phyloP scores from a whole-genome alignment of 2,888 invertebrate species.

The Papilio protenor region DNA sequence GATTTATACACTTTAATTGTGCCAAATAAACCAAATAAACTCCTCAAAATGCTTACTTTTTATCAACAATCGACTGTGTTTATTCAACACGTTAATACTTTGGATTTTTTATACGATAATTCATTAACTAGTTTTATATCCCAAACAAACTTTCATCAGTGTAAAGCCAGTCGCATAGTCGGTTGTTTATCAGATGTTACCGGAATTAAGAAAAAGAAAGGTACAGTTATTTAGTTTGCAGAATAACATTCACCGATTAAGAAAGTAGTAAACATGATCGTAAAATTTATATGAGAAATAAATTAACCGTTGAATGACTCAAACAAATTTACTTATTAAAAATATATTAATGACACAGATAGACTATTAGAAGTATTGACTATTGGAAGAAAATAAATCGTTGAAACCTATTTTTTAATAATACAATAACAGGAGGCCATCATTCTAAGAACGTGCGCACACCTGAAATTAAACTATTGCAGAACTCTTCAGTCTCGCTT shows the following conservation, averaged over 20 bases:
- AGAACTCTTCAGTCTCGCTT: too few relatives aligned
- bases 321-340: not conserved
- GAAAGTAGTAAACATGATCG: slow-evolving; percentile 12
- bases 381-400: not conserved
- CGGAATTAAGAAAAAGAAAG: slow-evolving; percentile 16
- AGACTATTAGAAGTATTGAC: not conserved
- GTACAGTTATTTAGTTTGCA: slow-evolving; percentile 1
- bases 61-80: not conserved
- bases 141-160: not conserved
- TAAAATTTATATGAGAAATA: slow-evolving; percentile 14
- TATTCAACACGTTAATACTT: slow-evolving; percentile 27
- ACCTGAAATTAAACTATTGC: too few relatives aligned
- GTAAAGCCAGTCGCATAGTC: slow-evolving; percentile 1
- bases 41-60: too few relatives aligned
- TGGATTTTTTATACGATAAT: not conserved
- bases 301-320: not conserved
- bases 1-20: not conserved
- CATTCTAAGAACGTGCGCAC: too few relatives aligned
- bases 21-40: not conserved
- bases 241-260: slow-evolving; percentile 24
- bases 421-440: too few relatives aligned
- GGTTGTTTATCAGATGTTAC: slow-evolving; percentile 5
- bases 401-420: not conserved
- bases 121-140: too few relatives aligned
- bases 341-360: not conserved